phyloP scores from a whole-genome alignment of 2,113 vertebrate species.

The Phylloscopus whistleri region DNA sequence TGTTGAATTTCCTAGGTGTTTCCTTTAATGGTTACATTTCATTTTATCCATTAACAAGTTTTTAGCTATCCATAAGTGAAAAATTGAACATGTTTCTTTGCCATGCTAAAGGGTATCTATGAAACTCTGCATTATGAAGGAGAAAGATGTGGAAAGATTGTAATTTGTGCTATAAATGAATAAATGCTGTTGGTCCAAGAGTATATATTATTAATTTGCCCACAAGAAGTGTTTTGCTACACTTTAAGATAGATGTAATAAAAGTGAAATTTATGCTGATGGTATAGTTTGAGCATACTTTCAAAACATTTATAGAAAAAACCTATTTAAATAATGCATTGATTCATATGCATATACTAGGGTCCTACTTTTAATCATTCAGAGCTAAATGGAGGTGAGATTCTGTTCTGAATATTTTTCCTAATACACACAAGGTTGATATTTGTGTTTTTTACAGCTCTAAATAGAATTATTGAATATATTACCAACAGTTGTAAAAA shows the following conservation, averaged over 20 bases:
- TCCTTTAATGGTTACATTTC: not conserved
- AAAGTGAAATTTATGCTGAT: not conserved
- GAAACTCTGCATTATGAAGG: not conserved
- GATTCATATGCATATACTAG: not conserved
- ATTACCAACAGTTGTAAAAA: not conserved
- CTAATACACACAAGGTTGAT: not conserved
- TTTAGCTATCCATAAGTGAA: not conserved
- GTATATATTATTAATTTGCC: not conserved
- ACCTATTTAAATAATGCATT: not conserved
- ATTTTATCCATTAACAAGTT: not conserved
- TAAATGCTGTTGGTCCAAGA: not conserved
- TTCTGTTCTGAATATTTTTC: conserved; percentile 21
- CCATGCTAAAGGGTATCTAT: not conserved
- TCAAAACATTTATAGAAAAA: not conserved
- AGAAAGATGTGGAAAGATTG: not conserved
- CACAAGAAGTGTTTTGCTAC: not conserved
- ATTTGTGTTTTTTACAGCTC: not conserved
- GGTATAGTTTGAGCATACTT: not conserved
- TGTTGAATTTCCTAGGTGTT: not conserved
- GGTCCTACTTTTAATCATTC: not conserved
- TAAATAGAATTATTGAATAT: not conserved
- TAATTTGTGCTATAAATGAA: not conserved
- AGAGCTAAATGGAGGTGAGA: not conserved
- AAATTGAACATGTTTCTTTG: not conserved
- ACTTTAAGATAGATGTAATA: not conserved